Percentiles rank a stretch among this genome's conserved stretches.
These are phyloP conservation scores for Saguinus imperator DNA, from an alignment of 2,113 vertebrate genomes.

Conservation along the genomic window DNA sequence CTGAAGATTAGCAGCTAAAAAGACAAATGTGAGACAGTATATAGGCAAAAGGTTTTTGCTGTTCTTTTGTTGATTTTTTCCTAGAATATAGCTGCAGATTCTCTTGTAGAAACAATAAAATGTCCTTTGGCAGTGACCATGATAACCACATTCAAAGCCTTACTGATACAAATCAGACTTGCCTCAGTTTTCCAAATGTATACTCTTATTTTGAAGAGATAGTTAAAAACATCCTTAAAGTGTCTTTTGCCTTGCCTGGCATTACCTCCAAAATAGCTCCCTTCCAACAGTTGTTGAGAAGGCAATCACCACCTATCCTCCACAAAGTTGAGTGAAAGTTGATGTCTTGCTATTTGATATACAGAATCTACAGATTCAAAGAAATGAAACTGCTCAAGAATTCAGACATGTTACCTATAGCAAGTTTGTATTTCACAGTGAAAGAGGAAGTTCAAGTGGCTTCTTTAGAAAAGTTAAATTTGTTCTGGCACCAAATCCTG, in stretches of 20 bases:
- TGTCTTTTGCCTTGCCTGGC: neutral
- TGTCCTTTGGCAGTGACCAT: neutral
- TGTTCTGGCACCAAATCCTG: constrained; percentile 46
- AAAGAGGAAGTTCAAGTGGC: constrained; percentile 47
- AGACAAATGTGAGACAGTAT: neutral
- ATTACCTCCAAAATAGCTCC: neutral
- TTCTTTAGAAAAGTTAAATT: constrained; percentile 56
- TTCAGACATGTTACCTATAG: neutral
- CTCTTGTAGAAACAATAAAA: neutral
- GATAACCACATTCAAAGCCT: neutral
- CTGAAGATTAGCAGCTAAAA: neutral
- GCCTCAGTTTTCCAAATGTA: neutral
- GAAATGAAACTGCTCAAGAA: constrained; percentile 38
- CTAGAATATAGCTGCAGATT: neutral
- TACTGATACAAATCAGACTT: neutral
- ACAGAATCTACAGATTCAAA: neutral
- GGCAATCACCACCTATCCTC: neutral
- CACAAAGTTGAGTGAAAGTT: neutral
- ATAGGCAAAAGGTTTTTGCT: neutral
- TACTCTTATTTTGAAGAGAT: constrained; percentile 19
- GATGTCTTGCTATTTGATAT: constrained; percentile 35
- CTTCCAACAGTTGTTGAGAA: neutral
- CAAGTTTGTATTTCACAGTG: constrained; percentile 46
- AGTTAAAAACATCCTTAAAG: neutral
- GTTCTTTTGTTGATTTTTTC: neutral